These are phyloP conservation scores for Zygogramma bicolorata DNA, from an alignment of 2,888 invertebrate species.

Conservation along the genomic window DNA sequence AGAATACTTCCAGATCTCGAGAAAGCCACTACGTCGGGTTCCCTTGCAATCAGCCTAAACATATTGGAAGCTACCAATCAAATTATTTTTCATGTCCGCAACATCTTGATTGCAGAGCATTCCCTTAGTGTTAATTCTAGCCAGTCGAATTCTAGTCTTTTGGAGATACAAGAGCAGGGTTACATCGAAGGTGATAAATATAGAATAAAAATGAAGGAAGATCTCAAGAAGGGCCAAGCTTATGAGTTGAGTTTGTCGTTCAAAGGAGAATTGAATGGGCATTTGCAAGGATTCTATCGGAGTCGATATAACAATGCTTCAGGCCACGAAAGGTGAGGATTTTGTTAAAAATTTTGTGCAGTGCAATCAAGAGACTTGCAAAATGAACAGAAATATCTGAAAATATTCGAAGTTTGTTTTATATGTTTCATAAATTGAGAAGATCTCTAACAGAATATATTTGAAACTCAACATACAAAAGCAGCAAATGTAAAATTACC, in stretches of 20 bases:
- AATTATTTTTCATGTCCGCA: conserved; percentile 66
- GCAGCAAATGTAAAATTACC: no score
- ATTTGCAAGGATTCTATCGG: conserved; percentile 72
- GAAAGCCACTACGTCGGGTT: conserved; percentile 67
- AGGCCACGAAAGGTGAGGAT: conserved; percentile 43
- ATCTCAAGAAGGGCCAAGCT: conserved; percentile 58
- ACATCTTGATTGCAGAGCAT: conserved; percentile 64
- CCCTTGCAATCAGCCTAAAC: conserved; percentile 64
- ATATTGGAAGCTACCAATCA: conserved; percentile 63
- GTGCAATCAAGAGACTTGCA: no score
- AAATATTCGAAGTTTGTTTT: neutral
- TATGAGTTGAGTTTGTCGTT: conserved; percentile 70
- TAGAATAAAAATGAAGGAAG: conserved; percentile 61
- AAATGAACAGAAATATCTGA: neutral
- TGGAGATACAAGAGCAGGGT: conserved; percentile 59
- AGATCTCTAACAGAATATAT: no score
- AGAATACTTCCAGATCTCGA: conserved; percentile 64
- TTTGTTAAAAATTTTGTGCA: no score
- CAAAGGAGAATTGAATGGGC: conserved; percentile 69
- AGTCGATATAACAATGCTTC: conserved; percentile 66
- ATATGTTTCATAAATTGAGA: no score
- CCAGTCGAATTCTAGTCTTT: conserved; percentile 53
- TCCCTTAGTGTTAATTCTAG: conserved; percentile 56
- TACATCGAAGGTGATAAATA: conserved; percentile 62
- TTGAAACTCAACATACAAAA: no score